These are phyloP conservation scores for Gymnoscopelus braueri DNA, from an alignment of 2,797 vertebrate species.

Conservation along the genomic window DNA sequence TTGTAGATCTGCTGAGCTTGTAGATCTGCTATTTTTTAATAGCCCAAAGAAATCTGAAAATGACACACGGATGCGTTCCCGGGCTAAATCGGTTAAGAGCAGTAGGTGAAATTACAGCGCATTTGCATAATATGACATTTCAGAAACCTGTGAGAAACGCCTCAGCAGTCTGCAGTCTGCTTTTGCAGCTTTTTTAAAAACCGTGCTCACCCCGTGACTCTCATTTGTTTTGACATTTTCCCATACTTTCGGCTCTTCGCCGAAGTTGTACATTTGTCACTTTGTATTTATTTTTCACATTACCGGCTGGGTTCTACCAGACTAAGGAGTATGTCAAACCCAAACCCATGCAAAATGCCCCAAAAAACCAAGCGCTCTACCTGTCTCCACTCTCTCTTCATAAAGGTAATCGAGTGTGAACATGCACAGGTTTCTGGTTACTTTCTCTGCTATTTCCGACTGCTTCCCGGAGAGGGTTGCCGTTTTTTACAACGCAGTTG, in stretches of 20 bases:
- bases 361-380: no score
- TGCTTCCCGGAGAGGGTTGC: no score
- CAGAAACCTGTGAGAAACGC: neutral
- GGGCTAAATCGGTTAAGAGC: slow-evolving; percentile 1
- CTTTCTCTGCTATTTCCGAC: no score
- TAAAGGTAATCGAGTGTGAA: neutral
- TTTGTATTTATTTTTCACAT: neutral
- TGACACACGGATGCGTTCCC: no score
- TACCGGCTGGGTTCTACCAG: slow-evolving; percentile 6
- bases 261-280: slow-evolving; percentile 15
- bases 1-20: no score
- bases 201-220: neutral
- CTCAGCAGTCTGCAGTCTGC: neutral
- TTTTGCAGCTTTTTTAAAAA: neutral
- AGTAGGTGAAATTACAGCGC: slow-evolving; percentile 32
- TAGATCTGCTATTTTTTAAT: no score
- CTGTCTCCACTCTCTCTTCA: neutral
- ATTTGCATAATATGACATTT: slow-evolving; percentile 59
- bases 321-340: slow-evolving; percentile 13
- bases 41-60: no score
- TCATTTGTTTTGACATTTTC: slow-evolving; percentile 3
- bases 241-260: slow-evolving; percentile 25
- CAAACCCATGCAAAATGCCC: neutral
- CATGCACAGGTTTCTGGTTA: no score
- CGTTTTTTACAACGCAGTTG: no score